Evolutionary conservation across 2,113 vertebrate genomes (phyloP).

Genomic region (Amblyopsis rosae): DNA sequence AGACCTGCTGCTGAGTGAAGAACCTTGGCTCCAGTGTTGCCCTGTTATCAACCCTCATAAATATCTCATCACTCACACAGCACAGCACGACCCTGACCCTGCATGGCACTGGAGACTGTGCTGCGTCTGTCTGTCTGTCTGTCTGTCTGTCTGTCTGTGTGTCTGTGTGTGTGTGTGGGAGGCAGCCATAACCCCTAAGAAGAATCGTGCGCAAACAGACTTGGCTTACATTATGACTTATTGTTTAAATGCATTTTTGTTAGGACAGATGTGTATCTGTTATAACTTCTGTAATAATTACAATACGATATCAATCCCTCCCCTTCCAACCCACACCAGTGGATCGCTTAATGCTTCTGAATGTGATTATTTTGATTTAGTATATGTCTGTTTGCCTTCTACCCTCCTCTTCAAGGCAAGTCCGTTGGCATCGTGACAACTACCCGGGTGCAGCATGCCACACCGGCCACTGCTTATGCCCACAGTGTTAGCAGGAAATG

Average conservation of each 20-base stretch:
- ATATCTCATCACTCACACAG: conserved; percentile 21
- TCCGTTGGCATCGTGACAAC: conserved; percentile 82
- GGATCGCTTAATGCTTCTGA: no score
- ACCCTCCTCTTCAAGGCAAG: conserved; percentile 65
- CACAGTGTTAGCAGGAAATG: conserved; percentile 79
- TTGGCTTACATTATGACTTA: no score
- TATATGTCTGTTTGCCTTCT: background rate
- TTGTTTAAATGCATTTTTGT: no score
- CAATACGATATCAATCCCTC: no score
- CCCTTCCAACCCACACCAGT: no score
- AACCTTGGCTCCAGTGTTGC: conserved; percentile 33
- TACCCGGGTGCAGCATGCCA: conserved; percentile 79
- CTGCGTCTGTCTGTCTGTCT: conserved; percentile 9
- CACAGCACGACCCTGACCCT: conserved; percentile 3
- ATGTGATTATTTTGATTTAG: no score
- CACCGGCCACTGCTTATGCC: conserved; percentile 76
- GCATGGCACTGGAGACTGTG: background rate
- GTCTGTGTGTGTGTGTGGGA: conserved; percentile 1
- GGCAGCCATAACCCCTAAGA: background rate
- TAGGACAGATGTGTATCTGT: no score
- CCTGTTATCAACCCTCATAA: conserved; percentile 37
- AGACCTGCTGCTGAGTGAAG: conserved; percentile 9
- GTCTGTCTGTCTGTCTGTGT: background rate
- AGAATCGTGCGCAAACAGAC: no score
- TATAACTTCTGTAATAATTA: no score